Evolutionary conservation across 2,113 vertebrate species (phyloP).

Genomic region (Mugil cephalus): DNA sequence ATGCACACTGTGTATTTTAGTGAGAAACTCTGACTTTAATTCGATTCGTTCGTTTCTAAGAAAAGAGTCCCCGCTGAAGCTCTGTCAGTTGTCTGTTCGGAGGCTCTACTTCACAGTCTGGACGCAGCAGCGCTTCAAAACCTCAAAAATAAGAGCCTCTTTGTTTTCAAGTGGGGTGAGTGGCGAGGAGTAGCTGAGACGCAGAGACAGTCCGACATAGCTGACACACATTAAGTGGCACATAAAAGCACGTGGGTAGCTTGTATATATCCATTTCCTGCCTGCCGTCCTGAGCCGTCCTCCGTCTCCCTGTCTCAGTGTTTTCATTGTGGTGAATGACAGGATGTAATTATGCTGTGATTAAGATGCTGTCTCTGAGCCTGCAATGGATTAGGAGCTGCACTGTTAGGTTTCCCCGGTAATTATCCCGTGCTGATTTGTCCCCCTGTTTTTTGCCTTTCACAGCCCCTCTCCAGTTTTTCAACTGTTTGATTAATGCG

Average conservation of each 20-base stretch:
- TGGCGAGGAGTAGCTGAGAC: constrained; percentile 32
- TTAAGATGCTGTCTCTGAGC: constrained; percentile 74
- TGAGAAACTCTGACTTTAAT: neutral
- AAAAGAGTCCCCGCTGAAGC: neutral
- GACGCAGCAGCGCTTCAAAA: constrained; percentile 18
- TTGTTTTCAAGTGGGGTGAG: constrained; percentile 41
- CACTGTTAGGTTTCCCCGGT: constrained; percentile 51
- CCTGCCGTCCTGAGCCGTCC: constrained; percentile 56
- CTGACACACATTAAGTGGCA: constrained; percentile 60
- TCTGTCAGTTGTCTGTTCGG: constrained; percentile 39
- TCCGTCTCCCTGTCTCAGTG: constrained; percentile 71
- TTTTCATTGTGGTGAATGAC: constrained; percentile 77
- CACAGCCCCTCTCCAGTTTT: constrained; percentile 44
- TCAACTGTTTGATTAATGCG: constrained; percentile 33
- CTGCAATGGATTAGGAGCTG: constrained; percentile 61
- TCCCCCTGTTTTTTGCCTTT: constrained; percentile 40
- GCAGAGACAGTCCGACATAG: constrained; percentile 14
- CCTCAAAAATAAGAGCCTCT: constrained; percentile 45
- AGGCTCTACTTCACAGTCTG: constrained; percentile 31
- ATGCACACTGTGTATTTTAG: neutral
- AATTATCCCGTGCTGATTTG: constrained; percentile 62
- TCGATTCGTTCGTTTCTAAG: neutral
- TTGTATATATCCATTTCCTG: constrained; percentile 72
- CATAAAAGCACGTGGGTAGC: constrained; percentile 56
- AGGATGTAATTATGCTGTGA: constrained; percentile 80